Evolutionary conservation across 2,888 invertebrate species (phyloP).

Genomic region (Eupelmus urozonus): DNA sequence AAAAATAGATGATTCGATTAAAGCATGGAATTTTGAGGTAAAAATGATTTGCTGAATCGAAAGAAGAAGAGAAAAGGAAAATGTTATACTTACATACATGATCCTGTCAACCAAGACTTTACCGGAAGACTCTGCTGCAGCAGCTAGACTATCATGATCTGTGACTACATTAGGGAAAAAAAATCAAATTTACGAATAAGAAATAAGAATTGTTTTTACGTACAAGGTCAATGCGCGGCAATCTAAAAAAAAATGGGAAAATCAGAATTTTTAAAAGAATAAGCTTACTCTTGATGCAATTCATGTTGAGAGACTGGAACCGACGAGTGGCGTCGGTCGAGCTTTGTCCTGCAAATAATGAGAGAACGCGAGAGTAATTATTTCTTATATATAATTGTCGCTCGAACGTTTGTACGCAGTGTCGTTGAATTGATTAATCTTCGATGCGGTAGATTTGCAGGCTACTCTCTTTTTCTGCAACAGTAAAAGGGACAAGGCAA

Average conservation of each 20-base stretch:
- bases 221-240: neutral
- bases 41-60: neutral
- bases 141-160: conserved; percentile 26
- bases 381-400: too few relatives aligned
- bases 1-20: conserved; percentile 14
- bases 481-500: too few relatives aligned
- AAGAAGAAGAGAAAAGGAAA: neutral
- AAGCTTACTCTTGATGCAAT: conserved; percentile 39
- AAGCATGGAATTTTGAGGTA: neutral
- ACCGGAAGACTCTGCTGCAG: conserved; percentile 21
- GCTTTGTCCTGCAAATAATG: conserved; percentile 39
- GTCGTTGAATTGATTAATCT: too few relatives aligned
- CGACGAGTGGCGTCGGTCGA: neutral
- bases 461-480: too few relatives aligned
- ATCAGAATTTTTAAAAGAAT: neutral
- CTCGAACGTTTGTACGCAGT: too few relatives aligned
- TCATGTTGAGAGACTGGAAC: conserved; percentile 39
- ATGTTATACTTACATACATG: conserved; percentile 39
- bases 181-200: neutral
- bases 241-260: too few relatives aligned
- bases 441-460: too few relatives aligned
- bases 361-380: conserved; percentile 4
- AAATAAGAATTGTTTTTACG: neutral
- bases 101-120: conserved; percentile 39
- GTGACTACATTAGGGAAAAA: conserved; percentile 36